These are phyloP conservation scores for Xylota segnis DNA, from an alignment of 2,888 invertebrate genomes.

Conservation along the genomic window DNA sequence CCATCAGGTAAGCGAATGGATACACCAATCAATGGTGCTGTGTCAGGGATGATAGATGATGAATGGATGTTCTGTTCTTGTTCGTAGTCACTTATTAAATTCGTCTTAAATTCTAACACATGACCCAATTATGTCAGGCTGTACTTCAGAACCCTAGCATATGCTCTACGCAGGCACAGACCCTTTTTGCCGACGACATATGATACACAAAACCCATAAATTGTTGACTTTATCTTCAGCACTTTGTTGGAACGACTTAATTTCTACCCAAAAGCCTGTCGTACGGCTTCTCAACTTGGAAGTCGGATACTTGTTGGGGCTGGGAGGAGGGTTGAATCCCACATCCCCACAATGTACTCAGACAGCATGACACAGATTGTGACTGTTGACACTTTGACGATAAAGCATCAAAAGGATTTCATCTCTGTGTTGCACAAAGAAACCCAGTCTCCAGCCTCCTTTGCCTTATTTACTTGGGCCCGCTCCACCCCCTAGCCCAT, in stretches of 20 bases:
- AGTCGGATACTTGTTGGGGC: conserved; percentile 1
- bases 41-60: conserved; percentile 5
- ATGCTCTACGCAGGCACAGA: conserved; percentile 11
- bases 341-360: conserved; percentile 5
- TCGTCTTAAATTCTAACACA: background rate
- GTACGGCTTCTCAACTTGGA: conserved; percentile 1
- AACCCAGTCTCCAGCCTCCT: conserved; percentile 14
- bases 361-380: conserved; percentile 65
- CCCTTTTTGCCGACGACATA: conserved; percentile 25
- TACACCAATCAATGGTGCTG: background rate
- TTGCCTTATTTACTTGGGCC: conserved; percentile 66
- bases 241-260: conserved; percentile 49
- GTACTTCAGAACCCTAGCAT: conserved; percentile 6
- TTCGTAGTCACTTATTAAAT: background rate
- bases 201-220: conserved; percentile 53
- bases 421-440: conserved; percentile 16
- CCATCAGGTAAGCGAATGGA: conserved; percentile 81
- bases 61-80: background rate
- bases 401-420: conserved; percentile 51
- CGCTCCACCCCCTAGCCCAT: conserved; percentile 17
- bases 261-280: conserved; percentile 21
- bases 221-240: conserved; percentile 59
- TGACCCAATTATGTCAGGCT: conserved; percentile 27
- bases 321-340: background rate
- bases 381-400: conserved; percentile 61